Evolutionary conservation across 1,140 invertebrate genomes (phyloP).

Genomic region (Bombyx mori): DNA sequence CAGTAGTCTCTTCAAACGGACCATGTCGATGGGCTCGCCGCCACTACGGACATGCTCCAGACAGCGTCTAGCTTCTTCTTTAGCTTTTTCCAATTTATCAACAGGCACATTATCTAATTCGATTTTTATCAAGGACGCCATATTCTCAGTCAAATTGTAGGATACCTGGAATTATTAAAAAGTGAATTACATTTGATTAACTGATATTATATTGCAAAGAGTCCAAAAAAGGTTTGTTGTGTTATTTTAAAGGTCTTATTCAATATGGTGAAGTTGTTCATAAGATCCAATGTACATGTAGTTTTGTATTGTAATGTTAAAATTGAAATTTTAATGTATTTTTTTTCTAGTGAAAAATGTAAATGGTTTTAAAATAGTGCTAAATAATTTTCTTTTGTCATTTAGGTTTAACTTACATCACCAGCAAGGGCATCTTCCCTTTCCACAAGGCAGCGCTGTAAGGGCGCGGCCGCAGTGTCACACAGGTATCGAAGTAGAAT

Average conservation of each 20-base stretch:
- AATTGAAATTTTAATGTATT: too few species aligned
- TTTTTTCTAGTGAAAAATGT: too few species aligned
- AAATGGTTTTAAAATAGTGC: too few species aligned
- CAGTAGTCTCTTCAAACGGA: conserved; percentile 80
- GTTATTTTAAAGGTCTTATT: too few species aligned
- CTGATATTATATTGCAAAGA: too few species aligned
- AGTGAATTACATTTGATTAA: too few species aligned
- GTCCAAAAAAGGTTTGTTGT: too few species aligned
- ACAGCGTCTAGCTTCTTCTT: conserved; percentile 73
- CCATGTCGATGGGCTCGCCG: conserved; percentile 80
- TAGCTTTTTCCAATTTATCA: conserved; percentile 76
- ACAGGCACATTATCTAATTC: conserved; percentile 84
- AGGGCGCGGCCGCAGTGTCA: conserved; percentile 85
- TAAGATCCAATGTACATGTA: too few species aligned
- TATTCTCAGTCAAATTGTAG: conserved; percentile 81
- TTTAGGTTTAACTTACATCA: conserved; percentile 70
- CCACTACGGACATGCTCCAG: conserved; percentile 64
- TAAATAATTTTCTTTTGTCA: background rate
- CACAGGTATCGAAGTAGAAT: conserved; percentile 89
- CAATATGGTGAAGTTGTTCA: too few species aligned
- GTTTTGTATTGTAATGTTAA: too few species aligned
- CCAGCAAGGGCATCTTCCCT: conserved; percentile 86
- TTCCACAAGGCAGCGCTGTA: conserved; percentile 90
- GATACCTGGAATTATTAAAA: conserved; percentile 71
- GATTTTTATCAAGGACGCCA: conserved; percentile 78